These are phyloP conservation scores for Nymphalis polychloros DNA, from an alignment of 2,888 invertebrate genomes.

Conservation along the genomic window DNA sequence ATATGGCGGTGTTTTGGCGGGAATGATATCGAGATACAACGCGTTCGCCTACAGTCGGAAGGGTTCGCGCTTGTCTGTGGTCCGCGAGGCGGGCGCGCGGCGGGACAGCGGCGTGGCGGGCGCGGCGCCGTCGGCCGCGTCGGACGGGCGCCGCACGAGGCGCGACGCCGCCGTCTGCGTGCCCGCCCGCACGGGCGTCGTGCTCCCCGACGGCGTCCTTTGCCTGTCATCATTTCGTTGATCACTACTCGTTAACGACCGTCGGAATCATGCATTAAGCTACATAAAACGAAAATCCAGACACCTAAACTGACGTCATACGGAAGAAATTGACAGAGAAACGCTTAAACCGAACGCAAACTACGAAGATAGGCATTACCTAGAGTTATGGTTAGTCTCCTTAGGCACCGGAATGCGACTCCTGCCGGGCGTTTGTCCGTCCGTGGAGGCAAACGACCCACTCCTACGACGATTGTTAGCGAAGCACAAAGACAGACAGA, in stretches of 20 bases:
- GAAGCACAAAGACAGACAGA: conserved; percentile 69
- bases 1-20: conserved; percentile 37
- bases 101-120: conserved; percentile 60
- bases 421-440: conserved; percentile 76
- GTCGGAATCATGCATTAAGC: conserved; percentile 40
- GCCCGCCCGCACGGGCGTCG: conserved; percentile 85
- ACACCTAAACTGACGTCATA: conserved; percentile 37
- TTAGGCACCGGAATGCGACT: conserved; percentile 78
- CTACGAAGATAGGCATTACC: conserved; percentile 61
- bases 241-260: not conserved
- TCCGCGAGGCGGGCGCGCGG: conserved; percentile 56
- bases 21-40: conserved; percentile 32
- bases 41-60: conserved; percentile 85
- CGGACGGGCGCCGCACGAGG: conserved; percentile 85
- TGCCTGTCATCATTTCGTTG: conserved; percentile 75
- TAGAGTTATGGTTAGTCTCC: conserved; percentile 78
- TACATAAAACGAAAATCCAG: conserved; percentile 33
- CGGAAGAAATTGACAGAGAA: conserved; percentile 38
- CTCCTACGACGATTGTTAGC: conserved; percentile 76
- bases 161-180: conserved; percentile 84
- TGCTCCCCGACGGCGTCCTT: conserved; percentile 89
- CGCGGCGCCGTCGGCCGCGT: conserved; percentile 83
- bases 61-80: conserved; percentile 84
- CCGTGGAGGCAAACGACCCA: conserved; percentile 77
- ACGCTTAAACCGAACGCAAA: conserved; percentile 41